phyloP scores from a whole-genome alignment of 2,797 vertebrate species.

The Sebastes iracundus region DNA sequence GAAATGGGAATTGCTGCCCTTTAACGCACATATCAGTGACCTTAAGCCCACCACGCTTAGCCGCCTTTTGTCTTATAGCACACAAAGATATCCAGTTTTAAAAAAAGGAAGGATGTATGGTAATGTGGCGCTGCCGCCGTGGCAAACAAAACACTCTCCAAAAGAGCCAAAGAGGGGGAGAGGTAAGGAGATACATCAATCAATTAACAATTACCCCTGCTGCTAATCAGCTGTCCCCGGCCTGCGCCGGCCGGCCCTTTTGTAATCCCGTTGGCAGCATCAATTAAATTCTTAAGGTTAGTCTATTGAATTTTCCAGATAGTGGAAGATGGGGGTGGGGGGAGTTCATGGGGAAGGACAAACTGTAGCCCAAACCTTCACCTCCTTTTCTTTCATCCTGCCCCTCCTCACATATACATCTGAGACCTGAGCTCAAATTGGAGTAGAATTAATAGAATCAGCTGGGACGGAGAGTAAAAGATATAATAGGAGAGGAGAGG shows the following conservation, averaged over 20 bases:
- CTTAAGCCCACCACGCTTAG: constrained; percentile 55
- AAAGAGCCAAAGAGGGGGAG: constrained; percentile 75
- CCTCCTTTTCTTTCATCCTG: constrained; percentile 16
- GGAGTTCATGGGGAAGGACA: constrained; percentile 67
- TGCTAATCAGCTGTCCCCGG: constrained; percentile 87
- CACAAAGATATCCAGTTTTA: constrained; percentile 58
- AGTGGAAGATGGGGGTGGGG: constrained; percentile 56
- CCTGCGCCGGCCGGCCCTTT: constrained; percentile 66
- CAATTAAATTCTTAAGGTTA: constrained; percentile 91
- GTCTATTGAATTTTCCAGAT: constrained; percentile 87
- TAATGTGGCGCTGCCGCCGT: constrained; percentile 67
- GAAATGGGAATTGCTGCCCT: constrained; percentile 33
- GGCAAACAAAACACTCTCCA: constrained; percentile 80
- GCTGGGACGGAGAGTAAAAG: not conserved
- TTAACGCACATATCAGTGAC: constrained; percentile 48
- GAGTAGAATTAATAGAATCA: constrained; percentile 12
- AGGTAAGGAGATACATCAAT: constrained; percentile 85
- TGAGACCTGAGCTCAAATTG: not conserved
- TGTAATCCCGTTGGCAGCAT: constrained; percentile 85
- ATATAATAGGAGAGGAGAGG: not conserved
- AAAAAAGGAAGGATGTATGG: constrained; percentile 60
- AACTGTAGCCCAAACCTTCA: constrained; percentile 77
- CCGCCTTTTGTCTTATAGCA: constrained; percentile 69
- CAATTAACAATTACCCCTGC: constrained; percentile 87
- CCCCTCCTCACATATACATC: not conserved